Base-by-base conservation (phyloP, 2,797 vertebrate species). In the Manis javanica region DNA sequence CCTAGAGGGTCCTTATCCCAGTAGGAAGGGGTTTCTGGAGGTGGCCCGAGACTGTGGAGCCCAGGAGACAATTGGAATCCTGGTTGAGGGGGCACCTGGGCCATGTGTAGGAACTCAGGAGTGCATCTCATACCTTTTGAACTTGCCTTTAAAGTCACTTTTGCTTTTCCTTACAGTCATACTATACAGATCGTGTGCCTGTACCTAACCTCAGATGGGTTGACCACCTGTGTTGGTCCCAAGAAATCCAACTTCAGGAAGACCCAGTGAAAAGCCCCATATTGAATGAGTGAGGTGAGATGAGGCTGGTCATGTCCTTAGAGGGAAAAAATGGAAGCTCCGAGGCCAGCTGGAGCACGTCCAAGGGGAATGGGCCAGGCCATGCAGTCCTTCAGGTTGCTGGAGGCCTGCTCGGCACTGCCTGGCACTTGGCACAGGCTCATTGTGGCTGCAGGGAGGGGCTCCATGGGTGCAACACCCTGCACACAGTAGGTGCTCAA, bases 341-440 rank as follows among this genome's bases (percentile, higher is more conserved):
- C 5, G 14, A 53, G 79, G 61, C 39, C 51, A 71, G 34, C 16
- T 16, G 53, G 63, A 83, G 49, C 37, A 21, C 0, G 2, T 0
- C 5, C 42, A 81, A 63, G 57, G 63, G 63, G 9, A 0, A 9
- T 7, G 49, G 18, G 75, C 7, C 21, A 63, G 55, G 16, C 1
- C 1, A 9, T 3, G 72, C 21, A 3, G 5, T 15, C 3, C 66
- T 34, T 3, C 5, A 18, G 57, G 46, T 7, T 86, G 46, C 37
- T 3, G 5, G 31, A 19, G 46, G 57, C 39, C 34, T 11, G 5
- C n/a, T 89, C 0, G 0, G 34, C 6, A 16, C 39, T 3, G 7
- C 69, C 29, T 51, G 8, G 42, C 0, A 2, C 19, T 21, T 18
- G 23, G 9, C 6, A 1, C n/a, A 19, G 21, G 66, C 61, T 86